phyloP scores from a whole-genome alignment of 2,797 vertebrate species.

The Adelosebastes latens region DNA sequence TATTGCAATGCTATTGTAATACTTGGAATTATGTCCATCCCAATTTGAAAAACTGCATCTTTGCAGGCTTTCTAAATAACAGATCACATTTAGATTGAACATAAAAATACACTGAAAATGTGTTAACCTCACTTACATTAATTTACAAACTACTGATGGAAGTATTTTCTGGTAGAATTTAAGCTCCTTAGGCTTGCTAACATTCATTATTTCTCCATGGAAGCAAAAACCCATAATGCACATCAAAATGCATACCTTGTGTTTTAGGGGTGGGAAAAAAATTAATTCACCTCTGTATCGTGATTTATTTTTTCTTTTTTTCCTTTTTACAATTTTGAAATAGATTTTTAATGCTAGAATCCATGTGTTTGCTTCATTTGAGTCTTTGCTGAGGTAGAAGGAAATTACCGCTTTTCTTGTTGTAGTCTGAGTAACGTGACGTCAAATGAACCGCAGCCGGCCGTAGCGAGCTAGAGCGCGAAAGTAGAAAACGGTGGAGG shows the following conservation, averaged over 20 bases:
- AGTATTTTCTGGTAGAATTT: not conserved
- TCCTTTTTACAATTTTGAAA: too few species aligned
- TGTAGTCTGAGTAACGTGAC: too few species aligned
- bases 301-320: too few species aligned
- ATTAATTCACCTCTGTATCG: too few species aligned
- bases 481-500: too few species aligned
- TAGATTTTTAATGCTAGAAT: too few species aligned
- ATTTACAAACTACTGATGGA: not conserved
- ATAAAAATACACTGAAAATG: not conserved
- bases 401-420: too few species aligned
- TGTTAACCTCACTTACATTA: not conserved
- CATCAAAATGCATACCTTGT: not conserved
- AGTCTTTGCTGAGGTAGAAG: too few species aligned
- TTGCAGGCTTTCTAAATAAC: not conserved
- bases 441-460: too few species aligned
- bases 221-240: not conserved
- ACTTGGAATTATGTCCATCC: not conserved
- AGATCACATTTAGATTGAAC: not conserved
- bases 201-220: not conserved
- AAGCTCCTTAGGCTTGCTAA: not conserved
- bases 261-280: too few species aligned
- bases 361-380: too few species aligned
- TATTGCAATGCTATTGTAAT: not conserved
- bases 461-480: too few species aligned
- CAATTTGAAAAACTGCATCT: not conserved